Evolutionary conservation across 2,888 invertebrate species (phyloP), one percentile per base, ranked within the genome.

Genomic region (Nesidiocoris tenuis): DNA sequence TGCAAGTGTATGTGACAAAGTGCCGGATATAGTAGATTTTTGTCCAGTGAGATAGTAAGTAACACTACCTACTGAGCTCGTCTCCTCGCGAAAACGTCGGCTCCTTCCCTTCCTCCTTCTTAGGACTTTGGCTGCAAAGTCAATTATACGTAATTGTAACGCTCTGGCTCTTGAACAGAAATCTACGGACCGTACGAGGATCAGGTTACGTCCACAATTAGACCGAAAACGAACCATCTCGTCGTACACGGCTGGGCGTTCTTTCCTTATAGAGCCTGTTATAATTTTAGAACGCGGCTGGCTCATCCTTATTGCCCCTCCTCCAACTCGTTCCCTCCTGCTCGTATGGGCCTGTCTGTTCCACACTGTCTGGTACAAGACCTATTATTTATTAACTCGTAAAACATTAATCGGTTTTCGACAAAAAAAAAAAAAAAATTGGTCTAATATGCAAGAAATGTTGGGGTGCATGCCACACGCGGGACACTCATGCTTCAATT

Each of bases 231-330:
- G 59, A 39, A 24, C 25, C 24, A 19, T 18, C n/a, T 39, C 39
- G 65, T 17, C 39, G 64, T n/a, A 22, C 63, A 22, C 12, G 65
- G 25, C 24, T 18, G 19, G 18, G 25, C 39, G 65, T 67, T 67
- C 67, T 56, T 67, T 17, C 67, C 67, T 67, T 67, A 67, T 67
- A 67, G 19, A 67, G 67, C 55, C 54, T 55, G 67, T 67, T 67
- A 55, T 67, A 67, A 67, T 67, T 67, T 55, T 67, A 67, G 67
- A 67, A 67, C 67, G 18, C 25, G 17, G n/a, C n/a, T n/a, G 65
- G 65, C 39, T 39, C 39, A 39, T 39, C 39, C 39, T 12, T 39
- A 39, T 12, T 39, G 39, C 39, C 39, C 39, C 12, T 39, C 39
- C 39, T 12, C 39, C 12, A n/a, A n/a, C n/a, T n/a, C n/a, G n/a